phyloP scores from a whole-genome alignment of 2,113 vertebrate genomes.

The Cepphus grylle region DNA sequence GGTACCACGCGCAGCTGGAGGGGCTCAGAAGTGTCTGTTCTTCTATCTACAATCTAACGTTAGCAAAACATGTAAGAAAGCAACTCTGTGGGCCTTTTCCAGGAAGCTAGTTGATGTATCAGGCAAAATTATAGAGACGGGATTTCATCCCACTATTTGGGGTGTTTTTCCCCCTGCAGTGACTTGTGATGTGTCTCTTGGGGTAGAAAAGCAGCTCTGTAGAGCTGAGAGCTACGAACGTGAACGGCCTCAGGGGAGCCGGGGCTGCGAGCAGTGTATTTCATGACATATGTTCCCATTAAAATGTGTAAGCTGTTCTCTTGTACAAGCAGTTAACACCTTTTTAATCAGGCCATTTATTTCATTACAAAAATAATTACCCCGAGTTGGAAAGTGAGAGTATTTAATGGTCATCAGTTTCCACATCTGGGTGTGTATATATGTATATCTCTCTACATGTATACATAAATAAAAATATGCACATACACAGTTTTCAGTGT shows the following conservation, averaged over 20 bases:
- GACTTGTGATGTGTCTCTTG: background rate
- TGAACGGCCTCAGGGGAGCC: background rate
- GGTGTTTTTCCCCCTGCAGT: background rate
- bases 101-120: background rate
- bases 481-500: background rate
- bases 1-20: background rate
- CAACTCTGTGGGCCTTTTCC: background rate
- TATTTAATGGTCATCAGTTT: background rate
- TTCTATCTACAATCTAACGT: background rate
- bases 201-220: background rate
- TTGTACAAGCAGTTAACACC: conserved; percentile 10
- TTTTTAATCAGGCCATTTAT: conserved; percentile 35
- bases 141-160: background rate
- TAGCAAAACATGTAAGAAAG: background rate
- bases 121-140: background rate
- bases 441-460: background rate
- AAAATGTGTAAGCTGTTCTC: conserved; percentile 24
- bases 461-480: background rate
- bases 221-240: background rate
- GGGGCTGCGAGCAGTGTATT: background rate
- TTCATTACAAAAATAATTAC: background rate
- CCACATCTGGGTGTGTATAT: background rate
- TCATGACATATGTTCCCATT: conserved; percentile 26
- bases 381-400: background rate
- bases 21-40: conserved; percentile 1